phyloP scores from a whole-genome alignment of 2,797 vertebrate genomes.

The Phataginus tetradactyla region DNA sequence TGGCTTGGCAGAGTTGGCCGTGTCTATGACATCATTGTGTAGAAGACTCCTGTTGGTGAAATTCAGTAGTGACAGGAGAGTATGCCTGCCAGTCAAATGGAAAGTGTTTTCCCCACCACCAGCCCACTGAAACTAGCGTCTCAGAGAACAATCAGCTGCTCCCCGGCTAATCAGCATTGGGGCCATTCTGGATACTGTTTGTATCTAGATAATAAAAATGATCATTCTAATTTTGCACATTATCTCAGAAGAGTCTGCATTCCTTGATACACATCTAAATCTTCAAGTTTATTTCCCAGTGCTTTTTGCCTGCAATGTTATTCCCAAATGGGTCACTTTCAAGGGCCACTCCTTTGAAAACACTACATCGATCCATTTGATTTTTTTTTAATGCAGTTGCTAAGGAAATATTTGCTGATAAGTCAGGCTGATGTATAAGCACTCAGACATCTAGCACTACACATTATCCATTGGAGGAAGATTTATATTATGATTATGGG shows the following conservation, averaged over 20 bases:
- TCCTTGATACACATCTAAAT: conserved; percentile 55
- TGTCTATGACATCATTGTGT: conserved; percentile 93
- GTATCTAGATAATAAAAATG: background rate
- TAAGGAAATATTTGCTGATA: conserved; percentile 68
- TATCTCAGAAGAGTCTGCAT: conserved; percentile 32
- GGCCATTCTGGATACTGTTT: background rate
- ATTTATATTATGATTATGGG: background rate
- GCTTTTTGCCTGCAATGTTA: conserved; percentile 44
- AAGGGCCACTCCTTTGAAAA: conserved; percentile 35
- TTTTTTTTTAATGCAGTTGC: conserved; percentile 37
- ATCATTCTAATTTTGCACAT: conserved; percentile 49
- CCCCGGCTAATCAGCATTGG: background rate
- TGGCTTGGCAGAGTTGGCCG: conserved; percentile 96
- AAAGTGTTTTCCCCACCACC: background rate
- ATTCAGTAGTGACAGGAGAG: conserved; percentile 31
- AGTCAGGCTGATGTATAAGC: conserved; percentile 62
- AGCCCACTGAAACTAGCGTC: conserved; percentile 1
- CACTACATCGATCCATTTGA: background rate
- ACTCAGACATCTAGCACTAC: conserved; percentile 40
- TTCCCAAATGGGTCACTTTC: conserved; percentile 23
- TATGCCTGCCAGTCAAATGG: conserved; percentile 55
- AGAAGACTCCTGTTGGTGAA: conserved; percentile 61
- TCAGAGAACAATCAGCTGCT: background rate
- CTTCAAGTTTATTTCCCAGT: conserved; percentile 49
- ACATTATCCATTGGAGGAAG: conserved; percentile 26